phyloP scores from a whole-genome alignment of 2,888 invertebrate genomes.

The Drosophila meridiana region DNA sequence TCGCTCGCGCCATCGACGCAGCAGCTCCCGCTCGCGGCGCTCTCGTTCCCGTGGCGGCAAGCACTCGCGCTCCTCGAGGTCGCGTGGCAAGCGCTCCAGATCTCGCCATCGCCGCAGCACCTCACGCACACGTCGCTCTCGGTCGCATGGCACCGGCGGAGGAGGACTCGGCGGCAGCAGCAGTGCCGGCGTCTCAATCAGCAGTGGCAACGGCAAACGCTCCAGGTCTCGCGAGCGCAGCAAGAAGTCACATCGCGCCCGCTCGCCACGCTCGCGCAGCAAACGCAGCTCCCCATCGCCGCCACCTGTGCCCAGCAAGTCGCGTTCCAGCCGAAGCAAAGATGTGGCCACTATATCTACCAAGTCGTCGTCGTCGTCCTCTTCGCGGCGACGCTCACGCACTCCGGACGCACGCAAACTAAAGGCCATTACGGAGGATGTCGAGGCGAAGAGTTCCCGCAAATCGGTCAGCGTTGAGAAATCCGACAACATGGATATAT shows the following conservation, averaged over 20 bases:
- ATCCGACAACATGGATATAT: slow-evolving; percentile 92
- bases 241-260: slow-evolving; percentile 87
- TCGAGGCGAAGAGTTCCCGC: slow-evolving; percentile 81
- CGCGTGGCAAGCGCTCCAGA: slow-evolving; percentile 85
- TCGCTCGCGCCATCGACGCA: slow-evolving; percentile 86
- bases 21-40: slow-evolving; percentile 83
- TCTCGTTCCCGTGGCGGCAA: slow-evolving; percentile 83
- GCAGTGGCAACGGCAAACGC: slow-evolving; percentile 75
- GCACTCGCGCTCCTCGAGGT: slow-evolving; percentile 85
- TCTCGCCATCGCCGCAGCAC: slow-evolving; percentile 85
- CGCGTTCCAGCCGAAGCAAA: slow-evolving; percentile 82
- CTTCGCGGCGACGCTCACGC: slow-evolving; percentile 82
- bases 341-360: slow-evolving; percentile 65
- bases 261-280: slow-evolving; percentile 84
- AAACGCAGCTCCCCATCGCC: slow-evolving; percentile 85
- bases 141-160: slow-evolving; percentile 64
- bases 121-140: slow-evolving; percentile 75
- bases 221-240: slow-evolving; percentile 87
- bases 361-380: slow-evolving; percentile 74
- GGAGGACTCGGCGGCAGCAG: slow-evolving; percentile 13
- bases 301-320: slow-evolving; percentile 65
- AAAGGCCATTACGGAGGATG: slow-evolving; percentile 82
- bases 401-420: slow-evolving; percentile 83
- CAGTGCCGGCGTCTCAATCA: slow-evolving; percentile 25
- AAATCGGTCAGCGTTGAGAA: slow-evolving; percentile 86